These are phyloP conservation scores for Onthophagus taurus DNA, from an alignment of 1,140 invertebrate species.

Conservation along the genomic window DNA sequence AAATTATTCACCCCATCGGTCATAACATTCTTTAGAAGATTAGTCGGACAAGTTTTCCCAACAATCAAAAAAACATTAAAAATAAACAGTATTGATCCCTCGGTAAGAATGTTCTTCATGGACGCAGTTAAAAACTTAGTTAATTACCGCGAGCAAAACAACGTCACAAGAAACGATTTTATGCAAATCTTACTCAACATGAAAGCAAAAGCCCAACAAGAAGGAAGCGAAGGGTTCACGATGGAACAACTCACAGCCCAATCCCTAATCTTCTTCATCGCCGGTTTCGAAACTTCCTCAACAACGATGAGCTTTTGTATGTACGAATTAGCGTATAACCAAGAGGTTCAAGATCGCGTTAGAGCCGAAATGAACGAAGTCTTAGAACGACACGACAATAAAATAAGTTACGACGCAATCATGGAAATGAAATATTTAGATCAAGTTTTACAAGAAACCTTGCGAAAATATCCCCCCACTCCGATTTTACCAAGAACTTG, in stretches of 20 bases:
- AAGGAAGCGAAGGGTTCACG: not conserved
- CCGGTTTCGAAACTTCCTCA: constrained; percentile 42
- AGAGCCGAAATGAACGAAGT: constrained; percentile 38
- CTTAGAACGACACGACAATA: constrained; percentile 37
- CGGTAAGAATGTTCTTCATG: constrained; percentile 43
- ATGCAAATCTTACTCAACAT: constrained; percentile 49
- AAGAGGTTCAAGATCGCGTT: constrained; percentile 37
- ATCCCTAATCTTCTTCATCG: constrained; percentile 26
- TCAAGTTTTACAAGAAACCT: constrained; percentile 35
- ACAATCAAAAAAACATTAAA: not conserved
- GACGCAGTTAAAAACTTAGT: constrained; percentile 46
- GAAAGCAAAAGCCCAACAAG: constrained; percentile 34
- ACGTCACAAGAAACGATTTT: constrained; percentile 46
- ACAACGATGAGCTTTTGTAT: constrained; percentile 37
- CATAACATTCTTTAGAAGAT: not conserved
- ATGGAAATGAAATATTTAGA: constrained; percentile 39
- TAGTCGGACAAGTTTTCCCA: not conserved
- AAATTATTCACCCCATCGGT: not conserved
- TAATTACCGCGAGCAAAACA: constrained; percentile 39
- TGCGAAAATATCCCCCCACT: too few relatives aligned
- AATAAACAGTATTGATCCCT: constrained; percentile 25
- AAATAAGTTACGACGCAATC: constrained; percentile 45
- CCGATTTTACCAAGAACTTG: too few relatives aligned
- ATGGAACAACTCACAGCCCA: constrained; percentile 4
- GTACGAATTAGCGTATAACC: constrained; percentile 40